Evolutionary conservation across 37 sponge, comb jelly and placozoan genomes (phyloP), one percentile per base, ranked within the genome.

Genomic region (Chondrilla cf. caribensis): DNA sequence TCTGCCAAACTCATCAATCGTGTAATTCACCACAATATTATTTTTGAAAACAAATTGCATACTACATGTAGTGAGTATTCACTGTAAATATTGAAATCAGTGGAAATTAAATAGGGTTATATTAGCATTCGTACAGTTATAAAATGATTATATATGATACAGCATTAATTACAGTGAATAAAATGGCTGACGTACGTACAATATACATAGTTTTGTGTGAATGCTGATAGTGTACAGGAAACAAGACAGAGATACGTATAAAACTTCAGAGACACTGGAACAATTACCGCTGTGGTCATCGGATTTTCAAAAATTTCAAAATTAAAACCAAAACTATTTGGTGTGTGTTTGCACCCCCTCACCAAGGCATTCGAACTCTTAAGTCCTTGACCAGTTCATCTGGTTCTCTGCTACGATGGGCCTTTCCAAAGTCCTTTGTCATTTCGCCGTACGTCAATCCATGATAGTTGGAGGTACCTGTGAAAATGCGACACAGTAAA

Each of bases 351-450:
- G 43, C n/a, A 9, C 51, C 6, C 51, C 64, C 76, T 38, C 36
- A 73, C 44, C 76, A 40, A 2, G 76, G 76, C 76, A 73, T 73
- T 73, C 76, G 31, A 2, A 73, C 76, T 2, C 76, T 37, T 43
- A 73, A 73, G 76, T 6, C 76, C 24, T 73, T 73, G 2, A 73
- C 76, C 18, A 73, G 25, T 73, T 43, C 22, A 39, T 73, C 76
- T 39, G 2, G 43, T 15, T 39, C 76, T 25, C 41, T 73, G 21
- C 6, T 40, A 17, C 40, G 76, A 6, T 73, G 76, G 25, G 18
- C 25, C 6, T 42, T 73, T 21, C 76, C 76, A 42, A 73, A 73
- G 1, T 38, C 76, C 36, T 40, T 73, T 43, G 76, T 73, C 76
- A 73, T 2, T 14, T 73, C 76, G 2, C 76, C 76, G 36, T 41